Conservation (phyloP, 2,113 vertebrate genomes). For the Melanerpes aurifrons region DNA sequence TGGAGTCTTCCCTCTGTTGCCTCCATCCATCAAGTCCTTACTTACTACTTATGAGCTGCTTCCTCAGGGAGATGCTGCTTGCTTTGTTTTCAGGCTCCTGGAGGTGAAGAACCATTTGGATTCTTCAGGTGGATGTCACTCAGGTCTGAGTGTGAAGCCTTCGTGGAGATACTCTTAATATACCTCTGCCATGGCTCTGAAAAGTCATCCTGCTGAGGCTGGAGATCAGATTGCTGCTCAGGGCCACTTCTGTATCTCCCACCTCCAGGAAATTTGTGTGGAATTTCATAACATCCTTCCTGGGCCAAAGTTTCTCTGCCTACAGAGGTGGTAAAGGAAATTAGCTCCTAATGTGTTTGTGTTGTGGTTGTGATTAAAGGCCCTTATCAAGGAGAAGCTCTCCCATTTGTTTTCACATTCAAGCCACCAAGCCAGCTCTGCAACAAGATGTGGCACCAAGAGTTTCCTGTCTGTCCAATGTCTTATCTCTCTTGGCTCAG, state of each 20-base stretch:
- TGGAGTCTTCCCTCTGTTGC: not conserved
- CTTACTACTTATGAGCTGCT: not conserved
- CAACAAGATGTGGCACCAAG: constrained; percentile 2
- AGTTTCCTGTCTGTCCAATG: constrained; percentile 9
- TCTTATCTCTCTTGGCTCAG: constrained; percentile 32
- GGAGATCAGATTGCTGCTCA: not conserved
- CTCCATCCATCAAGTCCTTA: not conserved
- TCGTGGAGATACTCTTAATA: not conserved
- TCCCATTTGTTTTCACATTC: constrained; percentile 6
- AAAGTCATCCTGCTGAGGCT: not conserved
- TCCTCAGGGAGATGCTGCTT: not conserved
- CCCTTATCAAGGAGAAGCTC: constrained; percentile 30
- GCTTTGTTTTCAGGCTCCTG: not conserved
- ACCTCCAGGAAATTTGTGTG: not conserved
- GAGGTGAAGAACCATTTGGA: not conserved
- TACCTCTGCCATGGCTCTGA: not conserved
- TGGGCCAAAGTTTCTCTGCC: not conserved
- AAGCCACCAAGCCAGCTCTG: constrained; percentile 36
- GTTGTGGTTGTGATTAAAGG: not conserved
- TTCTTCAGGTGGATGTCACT: not conserved
- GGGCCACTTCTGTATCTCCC: not conserved
- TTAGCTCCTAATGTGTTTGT: not conserved
- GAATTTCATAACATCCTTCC: not conserved
- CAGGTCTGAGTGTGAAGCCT: not conserved
- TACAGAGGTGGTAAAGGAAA: constrained; percentile 4